Evolutionary conservation across 2,113 vertebrate species (phyloP), one percentile per base, ranked within the genome.

Genomic region (Peromyscus californicus): DNA sequence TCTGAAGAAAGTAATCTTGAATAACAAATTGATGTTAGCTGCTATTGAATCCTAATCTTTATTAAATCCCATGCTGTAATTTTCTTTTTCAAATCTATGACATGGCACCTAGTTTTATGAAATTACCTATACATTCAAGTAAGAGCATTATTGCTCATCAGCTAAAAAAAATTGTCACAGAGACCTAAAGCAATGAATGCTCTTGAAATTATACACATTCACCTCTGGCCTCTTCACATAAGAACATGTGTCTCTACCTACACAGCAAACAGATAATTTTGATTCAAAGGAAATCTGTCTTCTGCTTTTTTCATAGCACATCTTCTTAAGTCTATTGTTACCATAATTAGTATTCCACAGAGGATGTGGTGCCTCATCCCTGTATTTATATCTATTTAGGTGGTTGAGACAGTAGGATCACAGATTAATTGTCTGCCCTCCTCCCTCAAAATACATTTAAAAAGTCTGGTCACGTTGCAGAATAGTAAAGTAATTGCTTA

Each of bases 1-100:
- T 94, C 21, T 86, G 16, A 5, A 70, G 70, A 94, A 96, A 95
- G 96, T 39, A 83, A n/a, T 51, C 13, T 1, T 80, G 74, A 80
- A 24, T 74, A 90, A 91, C 72, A 90, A 89, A 93, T 45, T 65
- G 63, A 67, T 65, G 96, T 85, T 91, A 89, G 33, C 19, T 26
- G 42, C 10, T 74, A 3, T 42, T 87, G 12, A 5, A n/a, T 94
- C 83, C 67, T 84, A 61, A 74, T 90, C 51, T 70, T 74, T 65
- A 36, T 42, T 7, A 86, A 94, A 36, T 45, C 8, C 12, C 57
- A 8, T n/a, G 4, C 13, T 61, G 2, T 85, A 26, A 4, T 16
- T 95, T 96, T 79, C 29, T 16, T 65, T 91, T 76, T 19, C 29
- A 24, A 48, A 7, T 88, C 21, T 90, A 0, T 85, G 85, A 57